Percentiles rank a stretch among this genome's conserved stretches.
Evolutionary conservation across 2,888 invertebrate species (phyloP).

Genomic region (Dicyrtomina minuta): DNA sequence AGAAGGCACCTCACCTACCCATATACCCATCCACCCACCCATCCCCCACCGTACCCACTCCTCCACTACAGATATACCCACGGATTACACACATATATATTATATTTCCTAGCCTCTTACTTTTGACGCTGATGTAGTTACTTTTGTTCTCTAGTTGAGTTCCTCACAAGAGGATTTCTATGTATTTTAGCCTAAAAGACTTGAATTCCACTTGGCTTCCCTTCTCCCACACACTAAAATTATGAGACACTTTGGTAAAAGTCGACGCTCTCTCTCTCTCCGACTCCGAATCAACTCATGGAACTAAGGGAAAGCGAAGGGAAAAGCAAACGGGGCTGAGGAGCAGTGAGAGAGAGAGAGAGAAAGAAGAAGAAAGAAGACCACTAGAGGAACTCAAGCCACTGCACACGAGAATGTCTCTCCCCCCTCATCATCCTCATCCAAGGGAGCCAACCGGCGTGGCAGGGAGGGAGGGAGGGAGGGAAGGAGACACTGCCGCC

Average conservation of each 20-base stretch:
- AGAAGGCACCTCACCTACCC: too few relatives aligned
- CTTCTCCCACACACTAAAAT: constrained; percentile 36
- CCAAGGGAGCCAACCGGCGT: constrained; percentile 14
- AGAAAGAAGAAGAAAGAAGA: background rate
- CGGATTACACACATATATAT: too few relatives aligned
- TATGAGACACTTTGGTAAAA: constrained; percentile 39
- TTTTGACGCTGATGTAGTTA: constrained; percentile 11
- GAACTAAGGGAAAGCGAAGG: constrained; percentile 10
- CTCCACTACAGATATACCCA: too few relatives aligned
- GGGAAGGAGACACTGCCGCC: background rate
- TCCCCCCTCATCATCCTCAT: constrained; percentile 27
- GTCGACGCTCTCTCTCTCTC: constrained; percentile 34
- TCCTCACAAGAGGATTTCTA: constrained; percentile 24
- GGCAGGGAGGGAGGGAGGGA: background rate
- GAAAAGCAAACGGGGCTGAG: constrained; percentile 1
- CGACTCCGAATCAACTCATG: constrained; percentile 6
- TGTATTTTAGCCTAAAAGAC: constrained; percentile 27
- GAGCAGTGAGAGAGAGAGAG: constrained; percentile 10
- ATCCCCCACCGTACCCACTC: too few relatives aligned
- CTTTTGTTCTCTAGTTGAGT: constrained; percentile 13
- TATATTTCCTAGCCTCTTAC: constrained; percentile 1
- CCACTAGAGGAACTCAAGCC: background rate
- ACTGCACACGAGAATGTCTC: constrained; percentile 35
- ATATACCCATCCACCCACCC: background rate
- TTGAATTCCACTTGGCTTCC: constrained; percentile 32